Percentiles rank a stretch among this genome's conserved stretches.
Conservation (phyloP, 1,140 invertebrate species). For the Drosophila miranda region DNA sequence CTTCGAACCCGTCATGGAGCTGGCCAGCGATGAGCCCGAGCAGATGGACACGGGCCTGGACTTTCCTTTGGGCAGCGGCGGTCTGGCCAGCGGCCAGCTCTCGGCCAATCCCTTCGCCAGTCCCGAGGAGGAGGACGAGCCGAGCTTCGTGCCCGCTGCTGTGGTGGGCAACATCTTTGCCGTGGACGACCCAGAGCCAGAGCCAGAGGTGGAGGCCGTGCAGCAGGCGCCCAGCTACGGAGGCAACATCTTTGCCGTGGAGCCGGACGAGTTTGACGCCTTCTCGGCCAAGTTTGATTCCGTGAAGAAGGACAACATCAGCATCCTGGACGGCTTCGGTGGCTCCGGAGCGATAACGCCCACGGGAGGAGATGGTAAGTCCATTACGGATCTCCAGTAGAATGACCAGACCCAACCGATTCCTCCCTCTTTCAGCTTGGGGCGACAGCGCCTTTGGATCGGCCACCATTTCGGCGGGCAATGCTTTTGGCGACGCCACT, state of each 20-base stretch:
- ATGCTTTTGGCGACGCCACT: slow-evolving; percentile 83
- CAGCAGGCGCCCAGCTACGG: slow-evolving; percentile 40
- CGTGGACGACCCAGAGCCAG: slow-evolving; percentile 55
- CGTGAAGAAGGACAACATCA: slow-evolving; percentile 84
- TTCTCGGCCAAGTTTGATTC: slow-evolving; percentile 94
- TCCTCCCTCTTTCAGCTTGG: slow-evolving; percentile 61
- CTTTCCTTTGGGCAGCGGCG: slow-evolving; percentile 54
- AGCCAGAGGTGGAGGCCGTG: slow-evolving; percentile 23
- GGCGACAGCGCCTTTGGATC: slow-evolving; percentile 78
- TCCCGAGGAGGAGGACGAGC: slow-evolving; percentile 81
- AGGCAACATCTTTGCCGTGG: slow-evolving; percentile 77
- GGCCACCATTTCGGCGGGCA: slow-evolving; percentile 61
- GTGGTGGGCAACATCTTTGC: slow-evolving; percentile 80
- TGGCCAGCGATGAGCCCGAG: slow-evolving; percentile 48
- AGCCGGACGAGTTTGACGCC: slow-evolving; percentile 89
- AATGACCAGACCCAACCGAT: too few relatives aligned
- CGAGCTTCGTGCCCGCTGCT: slow-evolving; percentile 48
- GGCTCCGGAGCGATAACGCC: slow-evolving; percentile 77
- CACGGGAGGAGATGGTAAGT: slow-evolving; percentile 74
- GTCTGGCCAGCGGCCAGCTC: slow-evolving; percentile 64
- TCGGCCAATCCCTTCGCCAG: slow-evolving; percentile 83
- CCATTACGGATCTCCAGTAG: too few relatives aligned
- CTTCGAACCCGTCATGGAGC: too few relatives aligned
- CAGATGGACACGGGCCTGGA: slow-evolving; percentile 80
- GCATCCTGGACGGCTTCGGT: slow-evolving; percentile 83